Evolutionary conservation across 2,113 vertebrate species (phyloP), one percentile per base, ranked within the genome.

Genomic region (Paraplagusia blochii): DNA sequence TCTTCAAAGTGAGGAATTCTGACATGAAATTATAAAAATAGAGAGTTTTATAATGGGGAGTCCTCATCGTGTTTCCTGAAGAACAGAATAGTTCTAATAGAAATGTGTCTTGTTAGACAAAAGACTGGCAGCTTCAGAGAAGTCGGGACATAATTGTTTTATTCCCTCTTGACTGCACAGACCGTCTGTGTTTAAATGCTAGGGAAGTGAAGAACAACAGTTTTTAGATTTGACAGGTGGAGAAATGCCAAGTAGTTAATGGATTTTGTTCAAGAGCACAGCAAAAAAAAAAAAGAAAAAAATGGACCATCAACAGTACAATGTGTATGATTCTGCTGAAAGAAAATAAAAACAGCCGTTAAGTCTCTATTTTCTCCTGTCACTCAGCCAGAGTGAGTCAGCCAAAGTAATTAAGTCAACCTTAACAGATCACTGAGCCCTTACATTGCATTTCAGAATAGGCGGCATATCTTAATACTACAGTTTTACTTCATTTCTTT

Each of bases 201-300:
- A 60, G 48, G 69, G 33, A 58, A 54, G 45, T 17, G 43, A 45
- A 44, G 70, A 80, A 70, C 53, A 69, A 40, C 11, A 51, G 50
- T 58, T 64, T 57, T 50, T 48, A 47, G 44, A 53, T 60, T 59
- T 69, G 38, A 18, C 29, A 14, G 12, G 4, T 35, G 35, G 22
- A 53, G 48, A 49, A 44, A 53, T 72, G 74, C 58, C 70, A 72
- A 71, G 69, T 48, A 57, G 72, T 70, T 73, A 71, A 71, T 79
- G 56, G 63, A 43, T 78, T 73, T 65, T 68, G 47, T 58, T 62
- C 42, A 43, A 56, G 61, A 57, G 42, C 69, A 69, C 63, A 51
- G 52, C 44, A 74, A 13, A 68, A 29, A 29, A 29, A 29, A 66
- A 68, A 54, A 74, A 13, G 65, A 29, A 29, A 29, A 29, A 66